Base-by-base conservation (phyloP, 2,888 invertebrate genomes). In the Pandemis corylana region DNA sequence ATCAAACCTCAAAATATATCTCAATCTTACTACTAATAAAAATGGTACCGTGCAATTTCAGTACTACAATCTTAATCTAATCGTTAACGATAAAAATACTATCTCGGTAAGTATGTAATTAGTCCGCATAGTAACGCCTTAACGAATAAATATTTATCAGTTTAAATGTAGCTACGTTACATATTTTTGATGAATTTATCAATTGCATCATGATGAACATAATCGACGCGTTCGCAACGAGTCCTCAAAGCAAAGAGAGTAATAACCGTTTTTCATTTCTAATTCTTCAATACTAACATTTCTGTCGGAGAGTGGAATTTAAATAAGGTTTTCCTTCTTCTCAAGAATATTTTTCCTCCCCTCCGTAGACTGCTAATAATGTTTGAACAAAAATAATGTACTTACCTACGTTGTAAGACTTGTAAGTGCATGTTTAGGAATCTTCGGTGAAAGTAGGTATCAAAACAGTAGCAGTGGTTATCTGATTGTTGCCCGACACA, bases 401-500 rank as follows among this genome's bases (percentile, higher is more conserved):
- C 7, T 51, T 51, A 12, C 13, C 53, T 53, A 53, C 20, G 20
- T 20, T 20, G 20, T 20, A 20, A 20, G 20, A 20, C 20, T 20
- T 12, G 12, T 13, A 13, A 49, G 13, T 13, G 49, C 49, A 49
- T 10, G 49, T 12, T 49, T 49, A 4, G 4, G n/a, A 42, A 42
- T 46, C 20, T 64, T 64, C 20, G 10, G 20, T 20, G 20, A 46
- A 66, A 20, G 44, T 66, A 41, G 13, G 20, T 42, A 49, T 46
- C 44, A 46, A 44, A 59, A 15, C 42, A 56, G 46, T 12, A 41
- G 63, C 46, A 62, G 3, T 63, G n/a, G 63, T 49, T 73, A 73
- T 73, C 73, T 41, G 64, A 69, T 65, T 65, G 12, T 69, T 63
- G 68, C 56, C 15, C n/a, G 75, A 67, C 75, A 75, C 46, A 71